Evolutionary conservation across 2,113 vertebrate species (phyloP), one percentile per base, ranked within the genome.

Genomic region (Nerophis lumbriciformis): DNA sequence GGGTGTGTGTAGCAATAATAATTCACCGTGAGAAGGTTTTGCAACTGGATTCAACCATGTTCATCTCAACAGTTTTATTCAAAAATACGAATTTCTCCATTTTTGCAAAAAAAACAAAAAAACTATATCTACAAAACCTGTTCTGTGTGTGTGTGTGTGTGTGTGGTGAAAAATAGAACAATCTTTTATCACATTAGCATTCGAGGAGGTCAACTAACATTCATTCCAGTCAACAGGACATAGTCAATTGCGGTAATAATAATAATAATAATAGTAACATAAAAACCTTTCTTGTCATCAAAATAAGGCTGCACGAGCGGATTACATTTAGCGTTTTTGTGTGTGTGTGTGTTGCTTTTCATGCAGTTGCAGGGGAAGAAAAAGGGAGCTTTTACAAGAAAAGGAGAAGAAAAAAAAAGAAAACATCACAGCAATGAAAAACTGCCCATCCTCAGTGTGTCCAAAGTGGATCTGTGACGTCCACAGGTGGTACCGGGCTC

Each of bases 61-160:
- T 78, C 66, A 75, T 75, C 66, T 68, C 45, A 67, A 79, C 77
- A 69, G 76, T 48, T 48, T 15, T 6, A 28, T 28, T 28, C 36
- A 63, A 77, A 64, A 71, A 75, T 36, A n/a, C 10, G 6, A 52
- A 64, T 51, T 51, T 62, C 39, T 79, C 65, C 58, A 79, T 78
- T 77, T n/a, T 79, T 28, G 73, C 73, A 68, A 61, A 80, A 53
- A 71, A 66, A 72, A 83, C 73, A 44, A 8, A 28, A 28, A 28
- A 28, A 3, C 72, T 66, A 69, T 69, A 76, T 77, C 83, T 82
- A 87, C 73, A 84, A 80, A 85, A 79, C 81, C 79, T 90, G 86
- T 42, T 39, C 8, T 55, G 53, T 7, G 35, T 37, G 14, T 38
- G 53, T 53, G 28, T 28, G 28, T 28, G 28, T 28, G 2, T 28